phyloP scores from a whole-genome alignment of 2,888 invertebrate genomes.

The Polylopha cassiicola region DNA sequence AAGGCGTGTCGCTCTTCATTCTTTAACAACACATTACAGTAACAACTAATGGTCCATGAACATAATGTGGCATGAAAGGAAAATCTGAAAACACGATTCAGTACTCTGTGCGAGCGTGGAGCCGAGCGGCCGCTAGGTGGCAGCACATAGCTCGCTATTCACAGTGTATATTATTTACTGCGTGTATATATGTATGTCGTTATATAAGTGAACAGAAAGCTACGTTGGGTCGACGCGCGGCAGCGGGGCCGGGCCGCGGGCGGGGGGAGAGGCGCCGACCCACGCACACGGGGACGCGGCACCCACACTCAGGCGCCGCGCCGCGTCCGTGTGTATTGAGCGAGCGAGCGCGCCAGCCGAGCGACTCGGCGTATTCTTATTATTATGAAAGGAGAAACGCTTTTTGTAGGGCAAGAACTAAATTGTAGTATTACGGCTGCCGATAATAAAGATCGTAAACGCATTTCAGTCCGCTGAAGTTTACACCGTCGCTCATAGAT shows the following conservation, averaged over 20 bases:
- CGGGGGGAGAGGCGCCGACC: constrained; percentile 30
- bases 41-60: constrained; percentile 40
- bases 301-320: constrained; percentile 44
- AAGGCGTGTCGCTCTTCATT: too few relatives aligned
- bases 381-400: constrained; percentile 78
- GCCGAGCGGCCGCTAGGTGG: constrained; percentile 69
- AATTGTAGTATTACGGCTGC: constrained; percentile 72
- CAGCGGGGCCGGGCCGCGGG: constrained; percentile 31
- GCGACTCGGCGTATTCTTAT: constrained; percentile 80
- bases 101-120: constrained; percentile 48
- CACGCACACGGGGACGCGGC: constrained; percentile 36
- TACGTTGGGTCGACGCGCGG: constrained; percentile 49
- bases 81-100: constrained; percentile 54
- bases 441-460: constrained; percentile 74
- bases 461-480: constrained; percentile 73
- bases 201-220: constrained; percentile 78
- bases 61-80: constrained; percentile 47
- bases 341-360: constrained; percentile 69
- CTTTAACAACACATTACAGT: constrained; percentile 28
- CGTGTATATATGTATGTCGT: constrained; percentile 66
- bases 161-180: constrained; percentile 72
- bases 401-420: constrained; percentile 78
- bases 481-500: constrained; percentile 66
- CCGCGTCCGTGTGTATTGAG: constrained; percentile 64
- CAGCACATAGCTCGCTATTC: constrained; percentile 73